Conservation (phyloP, 2,888 invertebrate genomes). For the Vanessa cardui region DNA sequence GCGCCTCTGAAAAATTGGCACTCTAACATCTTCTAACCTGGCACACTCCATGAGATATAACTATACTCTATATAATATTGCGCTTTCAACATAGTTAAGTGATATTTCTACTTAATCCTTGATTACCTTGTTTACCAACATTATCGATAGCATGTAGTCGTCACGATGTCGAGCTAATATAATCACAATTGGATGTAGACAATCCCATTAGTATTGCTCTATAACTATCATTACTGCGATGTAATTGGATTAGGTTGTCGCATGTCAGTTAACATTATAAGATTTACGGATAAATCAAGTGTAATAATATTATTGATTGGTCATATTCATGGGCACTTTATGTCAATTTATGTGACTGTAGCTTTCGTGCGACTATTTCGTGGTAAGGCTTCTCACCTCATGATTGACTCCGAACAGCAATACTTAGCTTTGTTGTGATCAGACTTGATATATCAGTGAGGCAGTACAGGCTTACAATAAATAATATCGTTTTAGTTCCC, state of each 20-base stretch:
- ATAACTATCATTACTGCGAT: conserved; percentile 14
- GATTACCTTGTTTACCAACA: conserved; percentile 1
- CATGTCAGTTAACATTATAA: conserved; percentile 20
- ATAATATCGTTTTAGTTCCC: no score
- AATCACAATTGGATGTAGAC: conserved; percentile 25
- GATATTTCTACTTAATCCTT: conserved; percentile 3
- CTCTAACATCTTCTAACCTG: no score
- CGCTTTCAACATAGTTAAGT: background rate
- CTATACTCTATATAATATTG: no score
- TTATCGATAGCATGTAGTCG: conserved; percentile 9
- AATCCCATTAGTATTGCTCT: conserved; percentile 24
- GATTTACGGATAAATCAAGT: conserved; percentile 14
- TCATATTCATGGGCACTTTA: background rate
- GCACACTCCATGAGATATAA: background rate
- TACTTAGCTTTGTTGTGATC: no score
- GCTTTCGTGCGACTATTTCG: no score
- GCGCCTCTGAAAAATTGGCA: no score
- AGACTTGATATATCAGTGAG: no score
- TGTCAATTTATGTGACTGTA: background rate
- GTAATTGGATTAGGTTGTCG: conserved; percentile 25
- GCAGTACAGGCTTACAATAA: no score
- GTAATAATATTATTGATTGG: conserved; percentile 16
- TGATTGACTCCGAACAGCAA: no score
- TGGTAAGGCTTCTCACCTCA: no score
- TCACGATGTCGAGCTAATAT: conserved; percentile 19